These are phyloP conservation scores for Anastrepha obliqua DNA, from an alignment of 1,140 invertebrate genomes.

Conservation along the genomic window DNA sequence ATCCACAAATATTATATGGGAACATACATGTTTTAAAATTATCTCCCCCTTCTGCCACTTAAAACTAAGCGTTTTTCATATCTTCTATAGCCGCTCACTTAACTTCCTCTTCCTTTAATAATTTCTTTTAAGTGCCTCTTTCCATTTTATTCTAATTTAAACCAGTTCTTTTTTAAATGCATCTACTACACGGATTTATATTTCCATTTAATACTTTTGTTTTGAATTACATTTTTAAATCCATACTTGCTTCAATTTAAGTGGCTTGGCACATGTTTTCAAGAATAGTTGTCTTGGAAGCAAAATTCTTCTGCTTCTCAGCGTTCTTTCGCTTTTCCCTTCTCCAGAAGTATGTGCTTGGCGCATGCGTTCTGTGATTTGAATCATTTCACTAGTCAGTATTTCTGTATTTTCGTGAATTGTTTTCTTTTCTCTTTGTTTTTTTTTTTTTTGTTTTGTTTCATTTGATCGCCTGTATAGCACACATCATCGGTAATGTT, in stretches of 20 bases:
- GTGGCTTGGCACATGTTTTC: background rate
- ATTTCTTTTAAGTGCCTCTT: background rate
- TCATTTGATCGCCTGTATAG: background rate
- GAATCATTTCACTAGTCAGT: background rate
- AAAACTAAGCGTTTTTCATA: background rate
- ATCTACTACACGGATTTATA: too few species aligned
- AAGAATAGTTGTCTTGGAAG: background rate
- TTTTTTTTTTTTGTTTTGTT: constrained; percentile 13
- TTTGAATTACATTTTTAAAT: too few species aligned
- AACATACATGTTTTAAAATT: background rate
- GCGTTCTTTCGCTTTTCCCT: background rate
- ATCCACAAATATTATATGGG: too few species aligned
- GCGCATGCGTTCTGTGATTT: constrained; percentile 19
- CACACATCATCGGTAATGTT: background rate
- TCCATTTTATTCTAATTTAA: too few species aligned
- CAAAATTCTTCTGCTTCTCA: background rate
- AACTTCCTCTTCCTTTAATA: background rate
- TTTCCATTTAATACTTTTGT: too few species aligned
- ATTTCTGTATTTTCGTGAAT: background rate
- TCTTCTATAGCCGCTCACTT: background rate
- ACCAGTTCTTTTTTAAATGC: too few species aligned
- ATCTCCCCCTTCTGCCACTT: background rate
- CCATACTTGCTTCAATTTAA: background rate
- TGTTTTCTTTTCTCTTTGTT: background rate
- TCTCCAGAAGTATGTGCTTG: background rate